Conservation (phyloP, 2,797 vertebrate genomes). For the Acanthornis magna region DNA sequence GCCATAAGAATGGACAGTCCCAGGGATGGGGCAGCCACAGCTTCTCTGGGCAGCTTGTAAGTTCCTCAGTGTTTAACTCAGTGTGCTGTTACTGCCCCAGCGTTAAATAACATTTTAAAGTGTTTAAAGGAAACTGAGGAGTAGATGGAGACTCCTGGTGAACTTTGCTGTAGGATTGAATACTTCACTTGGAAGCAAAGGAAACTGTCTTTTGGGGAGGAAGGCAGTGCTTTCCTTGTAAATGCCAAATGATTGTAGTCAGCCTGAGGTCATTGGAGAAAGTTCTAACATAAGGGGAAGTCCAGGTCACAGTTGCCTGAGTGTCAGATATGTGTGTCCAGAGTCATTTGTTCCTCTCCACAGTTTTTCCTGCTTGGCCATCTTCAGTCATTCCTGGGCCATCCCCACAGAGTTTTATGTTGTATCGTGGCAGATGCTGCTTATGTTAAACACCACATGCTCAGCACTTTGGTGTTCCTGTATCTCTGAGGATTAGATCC, state of each 20-base stretch:
- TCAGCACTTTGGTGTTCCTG: conserved; percentile 52
- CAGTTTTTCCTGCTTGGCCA: neutral
- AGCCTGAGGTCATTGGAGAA: neutral
- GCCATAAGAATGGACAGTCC: neutral
- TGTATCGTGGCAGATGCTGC: conserved; percentile 59
- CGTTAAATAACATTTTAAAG: neutral
- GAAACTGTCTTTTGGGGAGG: neutral
- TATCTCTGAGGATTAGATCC: conserved; percentile 36
- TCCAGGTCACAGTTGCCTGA: neutral
- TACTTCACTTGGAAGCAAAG: neutral
- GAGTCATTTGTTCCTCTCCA: neutral
- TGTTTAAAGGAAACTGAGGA: neutral
- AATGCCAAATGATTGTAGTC: neutral
- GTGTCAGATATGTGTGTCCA: neutral
- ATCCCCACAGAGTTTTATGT: neutral
- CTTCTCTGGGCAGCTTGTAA: neutral
- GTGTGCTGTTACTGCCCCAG: neutral
- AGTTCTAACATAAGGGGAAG: neutral
- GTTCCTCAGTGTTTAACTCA: neutral
- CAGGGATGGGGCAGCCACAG: neutral
- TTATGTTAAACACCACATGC: conserved; percentile 71
- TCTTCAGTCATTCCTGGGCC: conserved; percentile 19
- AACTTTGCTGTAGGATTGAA: neutral
- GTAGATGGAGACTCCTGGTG: neutral
- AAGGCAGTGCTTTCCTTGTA: neutral